phyloP scores from a whole-genome alignment of 2,113 vertebrate genomes.

The Pandion haliaetus region DNA sequence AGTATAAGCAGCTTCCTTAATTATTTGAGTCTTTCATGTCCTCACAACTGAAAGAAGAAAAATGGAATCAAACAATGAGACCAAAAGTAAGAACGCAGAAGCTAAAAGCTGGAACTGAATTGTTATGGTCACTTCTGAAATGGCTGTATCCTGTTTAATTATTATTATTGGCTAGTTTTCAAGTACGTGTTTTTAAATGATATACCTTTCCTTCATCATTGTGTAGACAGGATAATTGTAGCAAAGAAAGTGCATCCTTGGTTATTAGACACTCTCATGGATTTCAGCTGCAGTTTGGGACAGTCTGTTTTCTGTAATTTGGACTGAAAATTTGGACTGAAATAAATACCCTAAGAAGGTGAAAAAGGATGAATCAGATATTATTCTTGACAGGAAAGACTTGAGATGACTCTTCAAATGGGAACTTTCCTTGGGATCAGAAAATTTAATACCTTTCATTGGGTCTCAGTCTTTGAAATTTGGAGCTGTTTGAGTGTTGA shows the following conservation, averaged over 20 bases:
- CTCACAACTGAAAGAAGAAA: not conserved
- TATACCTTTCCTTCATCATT: not conserved
- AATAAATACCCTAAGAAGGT: not conserved
- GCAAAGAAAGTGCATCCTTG: not conserved
- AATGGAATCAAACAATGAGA: not conserved
- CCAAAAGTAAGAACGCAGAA: not conserved
- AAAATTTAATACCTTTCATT: not conserved
- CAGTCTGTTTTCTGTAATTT: not conserved
- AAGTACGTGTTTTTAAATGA: not conserved
- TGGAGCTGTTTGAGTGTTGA: not conserved
- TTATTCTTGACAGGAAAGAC: not conserved
- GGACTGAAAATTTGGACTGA: not conserved
- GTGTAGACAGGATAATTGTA: not conserved
- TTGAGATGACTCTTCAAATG: not conserved
- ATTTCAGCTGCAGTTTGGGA: not conserved
- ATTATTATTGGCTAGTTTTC: not conserved
- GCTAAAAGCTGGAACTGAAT: not conserved
- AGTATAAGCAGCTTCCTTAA: not conserved
- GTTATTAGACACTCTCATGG: not conserved
- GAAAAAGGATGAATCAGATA: not conserved
- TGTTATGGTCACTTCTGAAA: not conserved
- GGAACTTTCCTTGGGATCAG: not conserved
- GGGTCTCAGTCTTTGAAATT: not conserved
- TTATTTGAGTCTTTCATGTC: not conserved
- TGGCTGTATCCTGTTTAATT: not conserved